Base-by-base conservation (phyloP, 2,113 vertebrate species). In the Colinus virginianus region DNA sequence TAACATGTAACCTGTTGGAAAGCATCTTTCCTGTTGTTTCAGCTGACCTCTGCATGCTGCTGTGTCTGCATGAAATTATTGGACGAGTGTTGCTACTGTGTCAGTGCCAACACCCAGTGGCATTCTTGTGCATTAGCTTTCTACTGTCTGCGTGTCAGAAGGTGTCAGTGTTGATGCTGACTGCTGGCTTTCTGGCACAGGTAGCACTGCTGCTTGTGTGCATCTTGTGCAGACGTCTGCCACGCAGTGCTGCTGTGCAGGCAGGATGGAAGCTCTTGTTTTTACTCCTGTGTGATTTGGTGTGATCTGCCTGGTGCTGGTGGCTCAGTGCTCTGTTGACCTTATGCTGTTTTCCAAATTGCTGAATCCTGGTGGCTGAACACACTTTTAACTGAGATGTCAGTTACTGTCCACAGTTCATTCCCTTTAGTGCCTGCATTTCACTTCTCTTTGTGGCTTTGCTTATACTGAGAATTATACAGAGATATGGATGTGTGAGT, bases 261-360 rank as follows among this genome's bases (percentile, higher is more conserved):
- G 32, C 15, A n/a, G 42, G 40, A 63, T 49, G 8, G 80, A 58
- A 82, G 4, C 2, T 0, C 15, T 30, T 49, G 66, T 1, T 61
- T 78, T 68, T 3, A 3, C 14, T 19, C 42, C 22, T 3, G 2
- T 22, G 46, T 2, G 42, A 9, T 36, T 63, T 43, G n/a, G 22
- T 38, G 74, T 62, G 55, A 74, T 69, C 23, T 55, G 18, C 66
- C 69, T 22, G 4, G 38, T 45, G 58, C 42, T 36, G 53, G 32
- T n/a, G 68, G 51, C 49, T 48, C 68, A 4, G 23, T 3, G 34
- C 15, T 3, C 59, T 40, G 32, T 43, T 2, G 0, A 32, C 55
- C 59, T 25, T 5, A 1, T 0, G 0, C 7, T 18, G 28, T 71
- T 67, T 32, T 68, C 25, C 0, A 5, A 3, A 55, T 68, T 53